Evolutionary conservation across 2,888 invertebrate genomes (phyloP).

Genomic region (Dascillus cervinus): DNA sequence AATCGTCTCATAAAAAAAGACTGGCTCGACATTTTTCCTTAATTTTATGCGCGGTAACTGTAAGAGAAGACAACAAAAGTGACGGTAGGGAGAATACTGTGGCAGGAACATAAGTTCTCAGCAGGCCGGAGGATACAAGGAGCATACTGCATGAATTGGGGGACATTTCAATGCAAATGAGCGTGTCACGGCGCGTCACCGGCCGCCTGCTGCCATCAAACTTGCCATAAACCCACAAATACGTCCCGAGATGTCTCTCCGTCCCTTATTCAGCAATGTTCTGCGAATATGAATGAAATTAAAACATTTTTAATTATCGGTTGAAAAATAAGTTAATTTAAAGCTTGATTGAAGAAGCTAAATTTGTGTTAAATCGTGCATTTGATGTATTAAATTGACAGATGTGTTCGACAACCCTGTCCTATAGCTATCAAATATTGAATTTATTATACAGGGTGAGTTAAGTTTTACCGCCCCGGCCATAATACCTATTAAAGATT

Average conservation of each 20-base stretch:
- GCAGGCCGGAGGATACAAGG: conserved; percentile 23
- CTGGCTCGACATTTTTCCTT: too few species aligned
- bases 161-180: conserved; percentile 35
- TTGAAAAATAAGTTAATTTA: too few species aligned
- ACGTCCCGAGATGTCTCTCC: conserved; percentile 20
- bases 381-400: conserved; percentile 19
- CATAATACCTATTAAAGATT: too few species aligned
- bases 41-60: not conserved
- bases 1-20: too few species aligned
- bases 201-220: conserved; percentile 27
- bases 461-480: too few species aligned
- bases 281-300: too few species aligned
- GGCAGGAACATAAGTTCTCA: conserved; percentile 19
- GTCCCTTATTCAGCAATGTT: conserved; percentile 16
- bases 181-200: conserved; percentile 29
- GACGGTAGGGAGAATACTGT: conserved; percentile 4
- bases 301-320: too few species aligned
- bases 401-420: conserved; percentile 20
- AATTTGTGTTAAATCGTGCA: conserved; percentile 11
- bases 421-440: conserved; percentile 15
- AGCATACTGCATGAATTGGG: conserved; percentile 29
- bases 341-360: too few species aligned
- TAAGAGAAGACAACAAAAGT: not conserved
- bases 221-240: conserved; percentile 26
- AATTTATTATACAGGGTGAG: too few species aligned